Base-by-base conservation (phyloP, 2,888 invertebrate genomes). In the Dolichopus griseipennis region DNA sequence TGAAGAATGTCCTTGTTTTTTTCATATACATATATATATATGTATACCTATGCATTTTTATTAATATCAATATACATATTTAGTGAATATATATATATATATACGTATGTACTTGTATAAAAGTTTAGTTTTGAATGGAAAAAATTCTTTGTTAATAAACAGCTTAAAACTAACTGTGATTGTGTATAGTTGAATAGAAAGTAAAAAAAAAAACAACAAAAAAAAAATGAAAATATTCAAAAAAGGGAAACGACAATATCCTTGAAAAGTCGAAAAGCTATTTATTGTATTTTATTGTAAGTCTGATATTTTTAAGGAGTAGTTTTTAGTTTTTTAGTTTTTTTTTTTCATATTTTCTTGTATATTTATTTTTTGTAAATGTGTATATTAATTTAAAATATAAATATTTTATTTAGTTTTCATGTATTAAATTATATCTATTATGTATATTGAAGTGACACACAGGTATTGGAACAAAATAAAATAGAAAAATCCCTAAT, bases 231-330 rank as follows among this genome's bases (percentile, higher is more conserved):
- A 37, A 37, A 8, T 37, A 37, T 37, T 37, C 37, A 7, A 52
- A 41, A 18, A 52, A 52, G 52, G 52, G 52, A 52, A 52, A 52
- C 52, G 18, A 15, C 18, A 18, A 52, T 18, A 52, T 52, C 52
- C 52, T 52, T 52, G 52, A 52, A 52, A 52, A 52, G n/a, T 52
- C 52, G 52, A 52, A n/a, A 52, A 52, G 52, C 18, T 52, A 52
- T 52, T 52, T 52, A 52, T 15, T 52, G 18, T 15, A 52, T 12
- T 37, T 10, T 52, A 18, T 18, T 52, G 52, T 52, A 52, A 52
- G 52, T 52, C 18, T 52, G 52, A 18, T 52, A 18, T 52, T 15
- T n/a, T 52, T 15, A 18, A 52, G 52, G 52, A 52, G 1, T 15
- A 52, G 52, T n/a, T 37, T 37, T 37, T 10, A 7, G 9, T 7